A percentile compares a stretch with the other conserved stretches of the same genome.
These are phyloP conservation scores for Eristalinus aeneus DNA, from an alignment of 2,888 invertebrate genomes.

Conservation along the genomic window DNA sequence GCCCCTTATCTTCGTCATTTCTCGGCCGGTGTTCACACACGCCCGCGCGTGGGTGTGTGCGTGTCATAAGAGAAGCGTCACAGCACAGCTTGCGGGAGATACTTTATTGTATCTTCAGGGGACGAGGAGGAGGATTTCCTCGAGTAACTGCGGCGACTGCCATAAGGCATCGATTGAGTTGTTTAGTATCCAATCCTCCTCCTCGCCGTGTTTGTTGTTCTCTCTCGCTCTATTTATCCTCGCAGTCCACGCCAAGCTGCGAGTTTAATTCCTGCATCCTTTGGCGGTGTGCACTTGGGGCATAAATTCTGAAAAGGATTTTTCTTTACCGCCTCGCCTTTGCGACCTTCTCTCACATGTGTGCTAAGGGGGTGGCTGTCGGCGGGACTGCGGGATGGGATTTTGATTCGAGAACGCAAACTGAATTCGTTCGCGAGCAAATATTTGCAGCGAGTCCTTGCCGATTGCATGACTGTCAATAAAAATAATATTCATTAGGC, in stretches of 20 bases:
- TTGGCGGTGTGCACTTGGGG: slow-evolving; percentile 12
- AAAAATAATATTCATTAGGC: slow-evolving; percentile 69
- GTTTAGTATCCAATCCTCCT: slow-evolving; percentile 47
- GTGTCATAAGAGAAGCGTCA: not conserved
- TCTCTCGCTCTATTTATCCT: slow-evolving; percentile 49
- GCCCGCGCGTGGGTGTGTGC: not conserved
- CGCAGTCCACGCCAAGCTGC: slow-evolving; percentile 21
- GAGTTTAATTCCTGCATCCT: slow-evolving; percentile 49
- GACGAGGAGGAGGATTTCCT: not conserved
- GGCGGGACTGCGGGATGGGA: slow-evolving; percentile 13
- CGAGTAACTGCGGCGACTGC: slow-evolving; percentile 6
- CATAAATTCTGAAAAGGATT: slow-evolving; percentile 38
- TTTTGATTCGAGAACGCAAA: slow-evolving; percentile 47
- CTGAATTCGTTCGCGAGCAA: slow-evolving; percentile 66
- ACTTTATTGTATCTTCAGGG: slow-evolving; percentile 21
- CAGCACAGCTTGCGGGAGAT: slow-evolving; percentile 41
- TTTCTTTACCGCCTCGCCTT: not conserved
- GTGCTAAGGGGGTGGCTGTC: not conserved
- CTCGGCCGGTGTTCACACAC: not conserved
- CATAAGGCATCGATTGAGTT: slow-evolving; percentile 64
- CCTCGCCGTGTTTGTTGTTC: slow-evolving; percentile 25
- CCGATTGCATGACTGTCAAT: slow-evolving; percentile 68
- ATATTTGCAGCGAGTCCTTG: slow-evolving; percentile 61
- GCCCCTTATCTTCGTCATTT: slow-evolving; percentile 14
- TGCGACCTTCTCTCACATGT: not conserved